phyloP scores from a whole-genome alignment of 2,888 invertebrate genomes.

The Lissonota sp. region DNA sequence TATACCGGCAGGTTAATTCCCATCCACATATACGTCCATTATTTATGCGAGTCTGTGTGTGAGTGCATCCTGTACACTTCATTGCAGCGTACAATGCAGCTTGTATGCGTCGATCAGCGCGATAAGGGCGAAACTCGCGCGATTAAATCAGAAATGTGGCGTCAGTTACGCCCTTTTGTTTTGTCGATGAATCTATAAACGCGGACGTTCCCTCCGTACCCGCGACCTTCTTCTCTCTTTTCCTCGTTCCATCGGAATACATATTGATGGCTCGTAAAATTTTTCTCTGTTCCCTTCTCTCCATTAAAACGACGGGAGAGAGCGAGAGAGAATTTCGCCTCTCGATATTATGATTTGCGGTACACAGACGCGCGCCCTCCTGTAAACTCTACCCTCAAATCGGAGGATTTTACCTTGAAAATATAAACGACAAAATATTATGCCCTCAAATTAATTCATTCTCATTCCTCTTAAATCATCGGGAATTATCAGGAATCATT shows the following conservation, averaged over 20 bases:
- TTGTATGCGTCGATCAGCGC: neutral
- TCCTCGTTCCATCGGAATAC: constrained; percentile 47
- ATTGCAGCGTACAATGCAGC: constrained; percentile 16
- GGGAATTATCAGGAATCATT: too few relatives aligned
- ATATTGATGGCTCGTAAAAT: constrained; percentile 60
- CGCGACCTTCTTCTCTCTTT: constrained; percentile 54
- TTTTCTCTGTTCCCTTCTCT: constrained; percentile 45
- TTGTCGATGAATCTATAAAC: neutral
- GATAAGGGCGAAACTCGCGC: too few relatives aligned
- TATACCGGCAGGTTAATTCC: constrained; percentile 56
- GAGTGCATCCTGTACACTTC: constrained; percentile 16
- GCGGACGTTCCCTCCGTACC: constrained; percentile 30
- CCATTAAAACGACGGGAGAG: constrained; percentile 54
- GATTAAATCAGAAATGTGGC: too few relatives aligned
- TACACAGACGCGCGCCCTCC: constrained; percentile 11
- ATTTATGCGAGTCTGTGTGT: neutral
- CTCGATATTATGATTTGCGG: constrained; percentile 52
- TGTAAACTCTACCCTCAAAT: neutral
- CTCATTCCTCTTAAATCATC: constrained; percentile 1
- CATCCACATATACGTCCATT: constrained; percentile 21
- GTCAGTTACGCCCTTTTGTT: too few relatives aligned
- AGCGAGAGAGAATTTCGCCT: constrained; percentile 36
- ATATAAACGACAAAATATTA: constrained; percentile 8
- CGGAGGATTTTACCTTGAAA: constrained; percentile 12
- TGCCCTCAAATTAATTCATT: constrained; percentile 3